Evolutionary conservation across 2,888 invertebrate genomes (phyloP), one percentile per base, ranked within the genome.

Genomic region (Mycogona germanica): DNA sequence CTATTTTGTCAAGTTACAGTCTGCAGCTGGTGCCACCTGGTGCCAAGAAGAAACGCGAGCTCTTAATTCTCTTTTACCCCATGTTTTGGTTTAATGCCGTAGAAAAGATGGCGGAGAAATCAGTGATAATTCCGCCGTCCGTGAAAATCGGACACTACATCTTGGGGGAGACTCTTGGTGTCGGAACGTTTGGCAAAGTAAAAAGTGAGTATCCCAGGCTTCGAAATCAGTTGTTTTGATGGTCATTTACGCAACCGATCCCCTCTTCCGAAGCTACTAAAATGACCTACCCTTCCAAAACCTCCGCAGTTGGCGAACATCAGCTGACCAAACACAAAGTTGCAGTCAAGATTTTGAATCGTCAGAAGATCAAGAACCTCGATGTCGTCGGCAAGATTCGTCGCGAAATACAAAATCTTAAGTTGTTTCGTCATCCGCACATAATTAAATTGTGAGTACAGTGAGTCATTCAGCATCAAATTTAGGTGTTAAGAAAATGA

Each of bases 371-470:
- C 59, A 99, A 98, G 71, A 95, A 89, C 63, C 77, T 99, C 14
- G 98, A 99, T 80, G 98, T 99, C 3, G 98, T 99, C 26, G 95
- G 97, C 2, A 99, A 99, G 74, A 98, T 99, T 63, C 78, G 95
- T 56, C 77, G 97, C 52, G 98, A 99, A 73, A 99, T 99, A 65
- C 97, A 98, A 72, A 99, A 99, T 74, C 78, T 99, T 32, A 97
- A 98, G 68, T 77, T 98, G n/a, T 99, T 99, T 67, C 79, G 97
- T 61, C 98, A 99, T 76, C 98, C 98, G 3, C 98, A 99, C 70
- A 99, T 99, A 63, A 99, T 99, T 60, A 96, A 97, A 74, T 72
- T 99, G 74, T 97, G 26, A 32, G 29, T 46, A 17, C 32, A 29
- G 23, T 30, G 42, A 26, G 17, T 19, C 37, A 25, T 21, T 49